Base-by-base conservation (phyloP, 2,113 vertebrate species). In the Periophthalmodon schlosseri region DNA sequence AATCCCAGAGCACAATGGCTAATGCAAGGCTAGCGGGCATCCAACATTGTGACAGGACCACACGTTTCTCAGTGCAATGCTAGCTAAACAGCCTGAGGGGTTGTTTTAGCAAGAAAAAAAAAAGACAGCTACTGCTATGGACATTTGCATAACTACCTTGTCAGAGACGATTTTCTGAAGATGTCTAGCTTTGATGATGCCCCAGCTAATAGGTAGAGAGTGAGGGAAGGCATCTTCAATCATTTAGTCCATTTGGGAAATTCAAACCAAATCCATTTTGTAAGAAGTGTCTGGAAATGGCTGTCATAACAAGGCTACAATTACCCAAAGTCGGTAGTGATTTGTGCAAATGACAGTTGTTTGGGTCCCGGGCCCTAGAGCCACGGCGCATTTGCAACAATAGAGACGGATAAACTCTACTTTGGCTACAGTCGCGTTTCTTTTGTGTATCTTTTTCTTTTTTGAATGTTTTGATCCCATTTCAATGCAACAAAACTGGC, bases 1-100 rank as follows among this genome's bases (percentile, higher is more conserved):
- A 92, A 92, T 91, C 87, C 84, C 23, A 78, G 81, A 68, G 74
- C 81, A 79, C 78, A 86, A 86, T 76, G 88, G 89, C 83, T 88
- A 88, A 91, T 83, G 79, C 78, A 65, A 77, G 56, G 81, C 80
- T 73, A 66, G 74, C 70, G 68, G 84, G 81, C 79, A 71, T 80
- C 69, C 82, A 67, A 65, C 76, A 65, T 60, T 16, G 67, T 65
- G 75, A 82, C 82, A 73, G 61, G 15, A 76, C 70, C 77, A 28
- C 73, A 49, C 83, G 87, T 79, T 78, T 67, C 14, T 21, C 73
- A 79, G 60, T 77, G 73, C 75, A 75, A 68, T 57, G 23, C 72
- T 80, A 84, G 86, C 86, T 72, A 72, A 89, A 89, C 87, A 88
- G 82, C 75, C 72, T 80, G 68, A 15, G 18, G 69, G 82, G 84